Conservation (phyloP, 1,140 invertebrate genomes). For the Drosophila lini region DNA sequence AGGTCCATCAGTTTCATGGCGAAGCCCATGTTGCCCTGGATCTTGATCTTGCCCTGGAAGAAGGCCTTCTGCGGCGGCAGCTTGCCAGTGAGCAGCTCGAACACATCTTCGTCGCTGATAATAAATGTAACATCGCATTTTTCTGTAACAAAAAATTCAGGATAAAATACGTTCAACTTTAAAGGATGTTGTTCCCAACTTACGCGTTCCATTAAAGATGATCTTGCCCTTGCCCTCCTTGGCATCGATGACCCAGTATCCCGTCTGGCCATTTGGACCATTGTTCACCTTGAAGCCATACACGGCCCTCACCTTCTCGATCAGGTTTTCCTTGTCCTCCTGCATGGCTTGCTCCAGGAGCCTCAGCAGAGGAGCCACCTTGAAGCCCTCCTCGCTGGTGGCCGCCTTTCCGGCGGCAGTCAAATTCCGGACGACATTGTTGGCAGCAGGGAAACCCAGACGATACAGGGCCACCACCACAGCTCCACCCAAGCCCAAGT, state of each 20-base stretch:
- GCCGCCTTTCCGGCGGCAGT: slow-evolving; percentile 84
- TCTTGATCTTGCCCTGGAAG: slow-evolving; percentile 96
- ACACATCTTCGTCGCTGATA: slow-evolving; percentile 93
- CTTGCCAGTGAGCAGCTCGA: slow-evolving; percentile 94
- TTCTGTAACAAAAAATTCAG: slow-evolving; percentile 84
- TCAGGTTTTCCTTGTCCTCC: slow-evolving; percentile 91
- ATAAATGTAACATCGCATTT: slow-evolving; percentile 97
- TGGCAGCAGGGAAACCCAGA: slow-evolving; percentile 89
- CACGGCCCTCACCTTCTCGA: slow-evolving; percentile 94
- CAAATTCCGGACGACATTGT: slow-evolving; percentile 63
- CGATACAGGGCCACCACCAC: slow-evolving; percentile 96
- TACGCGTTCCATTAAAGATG: slow-evolving; percentile 90
- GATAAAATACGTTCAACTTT: too few species aligned
- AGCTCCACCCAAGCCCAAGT: slow-evolving; percentile 98
- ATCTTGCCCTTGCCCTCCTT: slow-evolving; percentile 95
- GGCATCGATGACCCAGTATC: slow-evolving; percentile 95
- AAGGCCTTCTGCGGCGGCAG: slow-evolving; percentile 98
- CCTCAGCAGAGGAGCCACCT: slow-evolving; percentile 89
- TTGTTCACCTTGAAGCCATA: slow-evolving; percentile 95
- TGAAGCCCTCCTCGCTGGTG: slow-evolving; percentile 74
- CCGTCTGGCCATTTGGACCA: slow-evolving; percentile 90
- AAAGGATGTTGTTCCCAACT: slow-evolving; percentile 22
- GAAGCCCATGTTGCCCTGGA: slow-evolving; percentile 96
- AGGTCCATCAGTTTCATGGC: slow-evolving; percentile 97
- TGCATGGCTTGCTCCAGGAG: slow-evolving; percentile 92